Evolutionary conservation across 2,113 vertebrate genomes (phyloP), one percentile per base, ranked within the genome.

Genomic region (Chaetops frenatus): DNA sequence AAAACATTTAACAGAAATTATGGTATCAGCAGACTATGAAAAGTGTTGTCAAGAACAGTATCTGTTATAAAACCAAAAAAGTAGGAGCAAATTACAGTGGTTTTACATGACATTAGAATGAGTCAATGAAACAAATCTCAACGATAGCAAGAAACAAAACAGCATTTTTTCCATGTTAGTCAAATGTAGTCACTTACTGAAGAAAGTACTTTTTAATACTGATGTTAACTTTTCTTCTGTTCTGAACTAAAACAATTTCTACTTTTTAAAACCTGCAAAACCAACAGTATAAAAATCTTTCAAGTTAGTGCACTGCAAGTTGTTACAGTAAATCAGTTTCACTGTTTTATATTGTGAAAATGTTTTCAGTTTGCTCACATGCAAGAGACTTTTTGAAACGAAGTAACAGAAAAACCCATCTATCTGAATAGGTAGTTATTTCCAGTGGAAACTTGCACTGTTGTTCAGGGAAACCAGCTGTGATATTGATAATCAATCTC

Each of bases 191-290:
- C 93, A 96, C 95, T 95, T 96, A 94, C 78, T 96, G 85, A 93
- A 92, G 67, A 93, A 95, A 95, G 84, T 72, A 87, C 81, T 92
- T 93, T 95, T 96, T 81, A 94, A 92, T 50, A 96, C 33, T 92
- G 95, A 84, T 58, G 85, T 94, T 88, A 83, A 86, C 64, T 94
- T 91, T 86, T 95, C 82, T 96, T 92, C 94, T 94, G 79, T 78
- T 95, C 87, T 92, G 92, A 92, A 92, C 94, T 92, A 92, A 96
- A 97, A 91, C 72, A 91, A 95, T 96, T 72, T 33, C 79, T 95
- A 95, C 62, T 90, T 95, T 96, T 95, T 92, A 95, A 95, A 95
- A 95, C 79, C 95, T 95, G 96, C 92, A 97, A 95, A 97, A 94
- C 87, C 94, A 97, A 96, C 87, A 95, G 90, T 29, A 85, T 96